Evolutionary conservation across 2,113 vertebrate species (phyloP).

Genomic region (Fregata magnificens): DNA sequence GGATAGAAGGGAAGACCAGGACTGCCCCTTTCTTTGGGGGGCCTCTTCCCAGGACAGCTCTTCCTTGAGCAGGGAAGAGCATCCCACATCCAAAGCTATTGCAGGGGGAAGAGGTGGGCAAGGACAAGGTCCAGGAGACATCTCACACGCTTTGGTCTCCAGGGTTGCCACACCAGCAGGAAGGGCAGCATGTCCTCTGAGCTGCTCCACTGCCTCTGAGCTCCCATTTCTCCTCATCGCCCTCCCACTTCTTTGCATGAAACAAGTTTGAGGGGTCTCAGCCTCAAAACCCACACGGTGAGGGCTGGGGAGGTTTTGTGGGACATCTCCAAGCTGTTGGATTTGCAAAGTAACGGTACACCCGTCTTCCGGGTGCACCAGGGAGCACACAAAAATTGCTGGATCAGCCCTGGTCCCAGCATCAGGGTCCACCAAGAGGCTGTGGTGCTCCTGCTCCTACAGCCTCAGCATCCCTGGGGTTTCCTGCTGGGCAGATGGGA

Average conservation of each 20-base stretch:
- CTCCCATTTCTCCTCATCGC: background rate
- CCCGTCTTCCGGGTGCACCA: background rate
- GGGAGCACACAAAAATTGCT: background rate
- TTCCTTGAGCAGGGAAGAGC: background rate
- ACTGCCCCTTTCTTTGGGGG: background rate
- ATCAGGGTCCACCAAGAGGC: too few species aligned
- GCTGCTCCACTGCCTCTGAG: background rate
- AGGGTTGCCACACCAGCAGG: background rate
- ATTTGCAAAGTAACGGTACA: background rate
- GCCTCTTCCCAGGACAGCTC: background rate
- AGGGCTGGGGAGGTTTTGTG: too few species aligned
- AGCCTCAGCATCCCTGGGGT: background rate
- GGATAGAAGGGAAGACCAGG: background rate
- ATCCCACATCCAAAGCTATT: background rate
- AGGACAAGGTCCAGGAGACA: background rate
- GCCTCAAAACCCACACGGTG: background rate
- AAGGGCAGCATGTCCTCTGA: background rate
- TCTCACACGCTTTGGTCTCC: background rate
- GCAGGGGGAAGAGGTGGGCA: background rate
- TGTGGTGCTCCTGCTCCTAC: background rate
- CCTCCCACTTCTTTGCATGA: background rate
- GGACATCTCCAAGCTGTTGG: background rate
- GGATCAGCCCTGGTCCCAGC: background rate
- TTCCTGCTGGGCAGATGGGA: background rate
- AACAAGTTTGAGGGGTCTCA: background rate